Evolutionary conservation across 2,113 vertebrate species (phyloP).

Genomic region (Ailuropoda melanoleuca): DNA sequence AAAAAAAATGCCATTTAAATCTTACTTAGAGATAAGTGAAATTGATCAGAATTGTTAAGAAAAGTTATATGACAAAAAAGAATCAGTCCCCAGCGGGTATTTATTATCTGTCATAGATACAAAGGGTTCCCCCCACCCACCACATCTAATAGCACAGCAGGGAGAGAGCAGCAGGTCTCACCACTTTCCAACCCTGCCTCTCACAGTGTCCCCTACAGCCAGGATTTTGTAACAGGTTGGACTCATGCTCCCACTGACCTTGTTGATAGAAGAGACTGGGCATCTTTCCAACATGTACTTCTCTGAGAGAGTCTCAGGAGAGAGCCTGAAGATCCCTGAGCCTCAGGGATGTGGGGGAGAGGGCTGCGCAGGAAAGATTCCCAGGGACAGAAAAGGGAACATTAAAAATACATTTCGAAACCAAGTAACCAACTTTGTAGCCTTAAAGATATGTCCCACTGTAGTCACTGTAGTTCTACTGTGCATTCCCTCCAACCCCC

Average conservation of each 20-base stretch:
- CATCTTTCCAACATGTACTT: neutral
- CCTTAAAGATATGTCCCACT: neutral
- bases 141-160: neutral
- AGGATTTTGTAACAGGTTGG: neutral
- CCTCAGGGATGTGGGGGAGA: neutral
- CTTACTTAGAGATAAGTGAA: slow-evolving; percentile 28
- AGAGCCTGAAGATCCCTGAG: neutral
- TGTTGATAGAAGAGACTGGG: neutral
- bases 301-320: neutral
- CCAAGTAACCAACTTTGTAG: neutral
- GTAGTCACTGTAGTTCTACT: neutral
- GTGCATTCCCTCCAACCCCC: rapidly evolving
- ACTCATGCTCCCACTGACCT: neutral
- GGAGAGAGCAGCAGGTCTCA: neutral
- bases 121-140: neutral
- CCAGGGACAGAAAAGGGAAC: neutral
- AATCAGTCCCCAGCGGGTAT: neutral
- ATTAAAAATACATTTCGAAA: neutral
- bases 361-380: neutral
- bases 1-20: neutral
- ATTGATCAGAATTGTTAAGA: neutral
- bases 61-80: neutral
- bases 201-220: neutral
- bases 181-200: neutral
- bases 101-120: neutral